phyloP scores from a whole-genome alignment of 2,888 invertebrate species.

The Portevinia maculata region DNA sequence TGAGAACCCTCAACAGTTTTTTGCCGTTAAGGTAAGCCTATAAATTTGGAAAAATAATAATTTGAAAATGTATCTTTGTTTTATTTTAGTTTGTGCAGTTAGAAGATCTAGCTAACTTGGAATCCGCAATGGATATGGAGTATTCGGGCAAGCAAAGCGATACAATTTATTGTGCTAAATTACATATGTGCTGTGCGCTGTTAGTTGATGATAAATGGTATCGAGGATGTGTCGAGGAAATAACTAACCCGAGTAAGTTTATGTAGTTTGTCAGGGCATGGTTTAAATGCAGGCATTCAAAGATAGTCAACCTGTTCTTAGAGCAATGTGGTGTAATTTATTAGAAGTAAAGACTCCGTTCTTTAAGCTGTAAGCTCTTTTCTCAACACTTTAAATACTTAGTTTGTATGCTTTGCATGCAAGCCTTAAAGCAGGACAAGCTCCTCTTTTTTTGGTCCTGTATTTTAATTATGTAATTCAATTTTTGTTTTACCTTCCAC shows the following conservation, averaged over 20 bases:
- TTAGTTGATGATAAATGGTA: slow-evolving; percentile 77
- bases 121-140: slow-evolving; percentile 44
- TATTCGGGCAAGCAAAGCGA: slow-evolving; percentile 33
- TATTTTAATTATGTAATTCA: too few species aligned
- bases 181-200: slow-evolving; percentile 78
- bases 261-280: too few species aligned
- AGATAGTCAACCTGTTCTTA: too few species aligned
- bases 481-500: too few species aligned
- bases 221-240: slow-evolving; percentile 78
- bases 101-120: slow-evolving; percentile 22
- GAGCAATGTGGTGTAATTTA: neutral
- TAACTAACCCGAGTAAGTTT: slow-evolving; percentile 77
- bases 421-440: too few species aligned
- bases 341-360: too few species aligned
- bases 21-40: slow-evolving; percentile 86
- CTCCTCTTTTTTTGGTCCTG: too few species aligned
- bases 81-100: slow-evolving; percentile 54
- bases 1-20: slow-evolving; percentile 87
- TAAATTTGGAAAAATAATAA: neutral
- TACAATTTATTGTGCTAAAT: slow-evolving; percentile 79
- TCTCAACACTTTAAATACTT: too few species aligned
- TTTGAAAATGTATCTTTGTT: neutral
- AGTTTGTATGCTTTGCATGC: too few species aligned
- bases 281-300: too few species aligned
- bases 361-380: too few species aligned